Conservation (phyloP, 2,797 vertebrate genomes). For the Chelmon rostratus region DNA sequence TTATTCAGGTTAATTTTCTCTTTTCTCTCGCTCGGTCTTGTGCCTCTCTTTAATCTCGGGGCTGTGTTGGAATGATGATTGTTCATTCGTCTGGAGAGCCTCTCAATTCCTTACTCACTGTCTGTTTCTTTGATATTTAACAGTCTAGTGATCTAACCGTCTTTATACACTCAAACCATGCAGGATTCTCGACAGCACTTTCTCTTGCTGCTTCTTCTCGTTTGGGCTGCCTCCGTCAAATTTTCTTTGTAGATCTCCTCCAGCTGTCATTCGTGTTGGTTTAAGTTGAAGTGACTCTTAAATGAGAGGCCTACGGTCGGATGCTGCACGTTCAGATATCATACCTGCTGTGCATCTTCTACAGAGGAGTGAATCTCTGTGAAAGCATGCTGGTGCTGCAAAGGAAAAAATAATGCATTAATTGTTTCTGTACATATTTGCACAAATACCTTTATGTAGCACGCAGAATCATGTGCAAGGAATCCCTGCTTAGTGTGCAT, state of each 20-base stretch:
- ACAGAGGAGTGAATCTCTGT: neutral
- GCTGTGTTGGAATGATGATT: slow-evolving; percentile 18
- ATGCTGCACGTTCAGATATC: slow-evolving; percentile 7
- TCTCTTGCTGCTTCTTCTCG: neutral
- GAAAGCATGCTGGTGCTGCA: neutral
- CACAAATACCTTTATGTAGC: neutral
- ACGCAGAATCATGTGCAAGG: neutral
- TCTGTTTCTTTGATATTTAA: slow-evolving; percentile 47
- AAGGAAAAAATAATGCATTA: too few species aligned
- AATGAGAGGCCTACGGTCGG: slow-evolving; percentile 8
- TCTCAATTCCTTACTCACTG: slow-evolving; percentile 2
- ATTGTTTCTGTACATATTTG: too few species aligned
- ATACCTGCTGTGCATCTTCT: neutral
- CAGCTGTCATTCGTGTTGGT: slow-evolving; percentile 11
- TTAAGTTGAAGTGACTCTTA: slow-evolving; percentile 9
- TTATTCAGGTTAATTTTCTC: slow-evolving; percentile 42
- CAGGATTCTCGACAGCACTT: slow-evolving; percentile 1
- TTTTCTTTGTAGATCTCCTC: slow-evolving; percentile 18
- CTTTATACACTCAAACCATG: neutral
- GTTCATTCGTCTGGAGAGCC: slow-evolving; percentile 47
- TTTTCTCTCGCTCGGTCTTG: slow-evolving; percentile 12
- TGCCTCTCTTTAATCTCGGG: slow-evolving; percentile 27
- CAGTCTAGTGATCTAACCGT: slow-evolving; percentile 29
- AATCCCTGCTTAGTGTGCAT: neutral
- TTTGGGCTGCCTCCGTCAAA: neutral